A percentile compares a stretch with the other conserved stretches of the same genome.
phyloP scores from a whole-genome alignment of 2,888 invertebrate genomes.

The Napeogenes sylphis region DNA sequence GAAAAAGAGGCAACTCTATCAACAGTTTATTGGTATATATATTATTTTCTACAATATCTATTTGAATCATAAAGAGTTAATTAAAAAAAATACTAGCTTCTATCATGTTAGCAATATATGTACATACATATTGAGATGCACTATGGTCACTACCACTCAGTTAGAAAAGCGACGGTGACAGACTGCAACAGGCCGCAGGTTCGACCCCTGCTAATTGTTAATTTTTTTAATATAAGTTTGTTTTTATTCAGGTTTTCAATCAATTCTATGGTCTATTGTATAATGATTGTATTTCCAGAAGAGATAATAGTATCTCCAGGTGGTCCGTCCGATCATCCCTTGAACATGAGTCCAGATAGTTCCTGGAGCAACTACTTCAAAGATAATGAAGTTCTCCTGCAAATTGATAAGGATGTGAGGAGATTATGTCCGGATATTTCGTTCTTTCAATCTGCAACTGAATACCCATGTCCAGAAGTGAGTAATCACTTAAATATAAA shows the following conservation, averaged over 20 bases:
- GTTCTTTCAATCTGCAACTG: conserved; percentile 96
- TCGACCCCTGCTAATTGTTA: not conserved
- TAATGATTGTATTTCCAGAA: conserved; percentile 70
- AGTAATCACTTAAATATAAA: conserved; percentile 18
- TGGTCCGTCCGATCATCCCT: conserved; percentile 88
- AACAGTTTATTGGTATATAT: conserved; percentile 84
- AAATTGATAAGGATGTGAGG: conserved; percentile 98
- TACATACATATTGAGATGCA: too few species aligned
- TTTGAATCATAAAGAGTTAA: not conserved
- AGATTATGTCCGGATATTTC: conserved; percentile 97
- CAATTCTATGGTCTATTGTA: not conserved
- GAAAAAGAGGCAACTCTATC: conserved; percentile 88
- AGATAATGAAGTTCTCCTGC: conserved; percentile 97
- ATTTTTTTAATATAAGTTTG: not conserved
- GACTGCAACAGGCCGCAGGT: too few species aligned
- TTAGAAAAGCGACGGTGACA: too few species aligned
- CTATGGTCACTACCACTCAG: too few species aligned
- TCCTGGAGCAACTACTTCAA: conserved; percentile 97
- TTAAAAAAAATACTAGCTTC: too few species aligned
- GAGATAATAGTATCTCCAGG: conserved; percentile 94
- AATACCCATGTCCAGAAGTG: conserved; percentile 89
- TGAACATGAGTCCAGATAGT: conserved; percentile 96
- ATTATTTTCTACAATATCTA: not conserved
- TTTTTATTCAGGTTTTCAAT: too few species aligned
- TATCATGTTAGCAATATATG: too few species aligned